These are phyloP conservation scores for Cephus cinctus DNA, from an alignment of 1,140 invertebrate genomes.

Conservation along the genomic window DNA sequence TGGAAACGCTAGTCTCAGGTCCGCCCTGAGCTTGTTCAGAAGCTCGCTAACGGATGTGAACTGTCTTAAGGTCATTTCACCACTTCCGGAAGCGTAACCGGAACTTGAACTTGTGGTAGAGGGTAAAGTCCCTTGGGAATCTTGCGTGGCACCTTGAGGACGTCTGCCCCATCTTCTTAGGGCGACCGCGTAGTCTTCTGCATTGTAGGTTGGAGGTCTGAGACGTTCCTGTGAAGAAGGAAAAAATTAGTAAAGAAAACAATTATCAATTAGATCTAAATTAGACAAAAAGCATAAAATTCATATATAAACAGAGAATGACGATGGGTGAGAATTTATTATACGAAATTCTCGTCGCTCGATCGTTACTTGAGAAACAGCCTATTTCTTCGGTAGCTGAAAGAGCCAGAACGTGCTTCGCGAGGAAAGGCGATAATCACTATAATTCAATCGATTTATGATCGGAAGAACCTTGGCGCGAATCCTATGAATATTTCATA, in stretches of 20 bases:
- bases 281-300: not conserved
- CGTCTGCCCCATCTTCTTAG: conserved; percentile 75
- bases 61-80: conserved; percentile 83
- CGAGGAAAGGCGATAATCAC: no score
- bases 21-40: conserved; percentile 81
- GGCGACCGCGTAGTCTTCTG: conserved; percentile 77
- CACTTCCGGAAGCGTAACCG: conserved; percentile 56
- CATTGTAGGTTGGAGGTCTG: conserved; percentile 81
- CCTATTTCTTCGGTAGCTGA: no score
- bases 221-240: conserved; percentile 68
- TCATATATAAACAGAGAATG: not conserved
- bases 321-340: not conserved
- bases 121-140: conserved; percentile 49
- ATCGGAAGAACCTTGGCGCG: no score
- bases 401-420: no score
- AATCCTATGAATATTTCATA: no score
- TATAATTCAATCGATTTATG: no score
- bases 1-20: conserved; percentile 81
- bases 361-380: no score
- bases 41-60: conserved; percentile 84
- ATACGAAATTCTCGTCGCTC: no score
- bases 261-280: not conserved
- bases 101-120: conserved; percentile 55
- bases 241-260: no score
- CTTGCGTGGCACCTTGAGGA: conserved; percentile 45